Percentiles rank a stretch among this genome's conserved stretches.
Conservation (phyloP, 1,140 invertebrate genomes). For the Atopsyche davidsoni region DNA sequence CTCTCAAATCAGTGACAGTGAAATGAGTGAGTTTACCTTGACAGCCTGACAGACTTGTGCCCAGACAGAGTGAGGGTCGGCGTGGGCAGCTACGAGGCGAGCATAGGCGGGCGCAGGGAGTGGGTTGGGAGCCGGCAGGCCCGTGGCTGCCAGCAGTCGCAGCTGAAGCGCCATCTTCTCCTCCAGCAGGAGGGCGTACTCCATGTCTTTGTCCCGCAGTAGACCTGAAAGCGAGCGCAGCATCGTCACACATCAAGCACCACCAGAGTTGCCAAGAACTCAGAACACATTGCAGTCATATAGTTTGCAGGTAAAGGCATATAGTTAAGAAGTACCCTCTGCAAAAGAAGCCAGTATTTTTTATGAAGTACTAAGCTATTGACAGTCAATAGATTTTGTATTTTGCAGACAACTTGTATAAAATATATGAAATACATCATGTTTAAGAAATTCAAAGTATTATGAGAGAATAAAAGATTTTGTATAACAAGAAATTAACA, state of each 20-base stretch:
- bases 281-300: background rate
- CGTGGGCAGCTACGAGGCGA: slow-evolving; percentile 36
- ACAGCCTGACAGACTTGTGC: slow-evolving; percentile 64
- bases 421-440: too few relatives aligned
- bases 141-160: slow-evolving; percentile 59
- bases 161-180: slow-evolving; percentile 82
- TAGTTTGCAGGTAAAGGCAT: background rate
- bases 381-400: too few relatives aligned
- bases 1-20: too few relatives aligned
- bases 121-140: slow-evolving; percentile 17
- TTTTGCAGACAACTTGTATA: too few relatives aligned
- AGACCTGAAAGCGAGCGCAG: slow-evolving; percentile 12
- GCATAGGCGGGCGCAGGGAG: slow-evolving; percentile 41
- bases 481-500: too few relatives aligned
- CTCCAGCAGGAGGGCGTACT: slow-evolving; percentile 77
- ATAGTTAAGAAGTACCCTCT: too few relatives aligned
- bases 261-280: slow-evolving; percentile 3
- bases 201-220: slow-evolving; percentile 77
- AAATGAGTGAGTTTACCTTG: slow-evolving; percentile 43
- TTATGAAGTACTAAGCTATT: too few relatives aligned
- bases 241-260: too few relatives aligned
- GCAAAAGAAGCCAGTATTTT: too few relatives aligned
- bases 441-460: too few relatives aligned
- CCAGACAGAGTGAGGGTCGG: slow-evolving; percentile 60
- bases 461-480: too few relatives aligned